Conservation (phyloP, 1,140 invertebrate species). For the Drosophila bocki region DNA sequence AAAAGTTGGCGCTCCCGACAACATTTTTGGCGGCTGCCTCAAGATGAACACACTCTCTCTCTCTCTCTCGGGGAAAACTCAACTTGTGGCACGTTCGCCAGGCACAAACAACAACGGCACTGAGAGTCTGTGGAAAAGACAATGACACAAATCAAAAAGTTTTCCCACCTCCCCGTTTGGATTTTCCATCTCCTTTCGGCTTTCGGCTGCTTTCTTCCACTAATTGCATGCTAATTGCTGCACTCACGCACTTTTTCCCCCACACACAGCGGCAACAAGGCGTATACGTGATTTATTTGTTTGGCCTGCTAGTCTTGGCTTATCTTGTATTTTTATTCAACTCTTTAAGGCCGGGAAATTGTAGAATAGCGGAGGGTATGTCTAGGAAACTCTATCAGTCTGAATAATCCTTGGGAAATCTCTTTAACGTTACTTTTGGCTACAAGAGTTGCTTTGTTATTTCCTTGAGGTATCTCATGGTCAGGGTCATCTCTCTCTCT, state of each 20-base stretch:
- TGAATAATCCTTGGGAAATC: neutral
- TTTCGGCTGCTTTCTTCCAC: slow-evolving; percentile 27
- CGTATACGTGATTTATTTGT: slow-evolving; percentile 79
- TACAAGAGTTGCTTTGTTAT: neutral
- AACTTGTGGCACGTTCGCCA: slow-evolving; percentile 73
- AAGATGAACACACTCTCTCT: slow-evolving; percentile 28
- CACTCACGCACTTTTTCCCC: slow-evolving; percentile 28
- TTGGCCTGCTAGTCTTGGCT: neutral
- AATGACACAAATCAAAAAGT: slow-evolving; percentile 80
- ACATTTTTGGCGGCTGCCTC: slow-evolving; percentile 62
- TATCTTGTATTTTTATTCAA: neutral
- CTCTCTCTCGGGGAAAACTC: slow-evolving; percentile 36
- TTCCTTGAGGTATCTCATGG: neutral
- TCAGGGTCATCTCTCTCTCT: no score
- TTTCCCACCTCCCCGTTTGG: slow-evolving; percentile 42
- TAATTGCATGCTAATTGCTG: slow-evolving; percentile 78
- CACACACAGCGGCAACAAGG: slow-evolving; percentile 28
- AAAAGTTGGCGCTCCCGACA: slow-evolving; percentile 67
- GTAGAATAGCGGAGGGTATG: neutral
- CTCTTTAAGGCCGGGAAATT: neutral
- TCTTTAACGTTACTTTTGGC: neutral
- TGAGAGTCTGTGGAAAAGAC: slow-evolving; percentile 44
- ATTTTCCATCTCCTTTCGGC: slow-evolving; percentile 4
- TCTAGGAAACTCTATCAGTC: no score
- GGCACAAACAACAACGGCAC: slow-evolving; percentile 13